These are phyloP conservation scores for Zelostemma sp. DNA, from an alignment of 1,140 invertebrate species.

Conservation along the genomic window DNA sequence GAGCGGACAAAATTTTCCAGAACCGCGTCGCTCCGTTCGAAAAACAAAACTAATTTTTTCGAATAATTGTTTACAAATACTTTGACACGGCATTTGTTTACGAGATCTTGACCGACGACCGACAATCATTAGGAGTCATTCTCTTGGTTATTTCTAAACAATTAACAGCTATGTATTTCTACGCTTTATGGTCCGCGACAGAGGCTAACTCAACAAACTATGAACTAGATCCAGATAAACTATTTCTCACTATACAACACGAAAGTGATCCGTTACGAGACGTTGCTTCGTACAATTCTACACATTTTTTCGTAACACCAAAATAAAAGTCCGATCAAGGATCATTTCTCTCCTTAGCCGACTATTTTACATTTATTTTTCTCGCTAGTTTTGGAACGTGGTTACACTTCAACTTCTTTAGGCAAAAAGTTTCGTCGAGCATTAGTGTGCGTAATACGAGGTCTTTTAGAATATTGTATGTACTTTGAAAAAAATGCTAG, in stretches of 20 bases:
- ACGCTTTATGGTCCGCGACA: not conserved
- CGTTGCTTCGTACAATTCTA: not conserved
- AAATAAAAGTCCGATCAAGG: not conserved
- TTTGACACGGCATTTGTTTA: too few species aligned
- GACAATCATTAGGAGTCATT: too few species aligned
- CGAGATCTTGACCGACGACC: too few species aligned
- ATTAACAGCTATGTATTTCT: not conserved
- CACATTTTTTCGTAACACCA: not conserved
- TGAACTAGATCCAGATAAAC: not conserved
- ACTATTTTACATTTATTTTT: conserved; percentile 17
- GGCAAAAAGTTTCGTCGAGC: conserved; percentile 26
- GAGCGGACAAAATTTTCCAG: not conserved
- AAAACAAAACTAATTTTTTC: too few species aligned
- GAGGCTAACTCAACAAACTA: conserved; percentile 5
- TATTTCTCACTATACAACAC: conserved; percentile 4
- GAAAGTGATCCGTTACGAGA: not conserved
- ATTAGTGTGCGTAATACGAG: conserved; percentile 25
- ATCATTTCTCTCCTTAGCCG: not conserved
- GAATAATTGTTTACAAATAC: too few species aligned
- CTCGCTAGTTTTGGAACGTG: conserved; percentile 28
- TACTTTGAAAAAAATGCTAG: conserved; percentile 24
- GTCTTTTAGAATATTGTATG: conserved; percentile 25
- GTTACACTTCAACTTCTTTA: conserved; percentile 21
- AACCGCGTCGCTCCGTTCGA: too few species aligned
- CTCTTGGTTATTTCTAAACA: too few species aligned